phyloP scores from a whole-genome alignment of 2,113 vertebrate species.

The Pelvicachromis taeniatus region DNA sequence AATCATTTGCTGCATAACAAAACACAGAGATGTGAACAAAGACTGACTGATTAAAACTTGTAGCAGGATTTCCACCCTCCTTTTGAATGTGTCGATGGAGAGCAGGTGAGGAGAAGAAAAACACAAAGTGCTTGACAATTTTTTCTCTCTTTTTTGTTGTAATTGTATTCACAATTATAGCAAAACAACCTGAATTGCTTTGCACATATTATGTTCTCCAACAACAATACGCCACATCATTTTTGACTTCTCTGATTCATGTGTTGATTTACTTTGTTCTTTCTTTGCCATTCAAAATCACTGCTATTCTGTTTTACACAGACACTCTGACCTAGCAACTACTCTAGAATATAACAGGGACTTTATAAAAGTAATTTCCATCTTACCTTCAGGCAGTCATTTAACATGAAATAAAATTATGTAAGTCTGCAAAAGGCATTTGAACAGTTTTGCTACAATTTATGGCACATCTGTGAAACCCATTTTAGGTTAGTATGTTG shows the following conservation, averaged over 20 bases:
- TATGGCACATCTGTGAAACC: neutral
- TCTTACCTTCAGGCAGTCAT: neutral
- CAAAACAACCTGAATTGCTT: slow-evolving; percentile 32
- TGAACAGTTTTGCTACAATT: neutral
- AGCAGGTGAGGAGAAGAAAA: slow-evolving; percentile 1
- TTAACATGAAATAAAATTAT: slow-evolving; percentile 17
- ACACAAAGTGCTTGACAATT: slow-evolving; percentile 19
- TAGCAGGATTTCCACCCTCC: slow-evolving; percentile 9
- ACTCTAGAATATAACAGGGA: slow-evolving; percentile 14
- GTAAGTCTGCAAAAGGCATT: neutral
- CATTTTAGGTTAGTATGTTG: no score
- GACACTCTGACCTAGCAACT: slow-evolving; percentile 4
- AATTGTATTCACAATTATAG: slow-evolving; percentile 39
- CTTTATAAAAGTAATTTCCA: slow-evolving; percentile 20
- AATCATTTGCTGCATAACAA: slow-evolving; percentile 10
- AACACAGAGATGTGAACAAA: slow-evolving; percentile 9
- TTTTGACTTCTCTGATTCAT: slow-evolving; percentile 13
- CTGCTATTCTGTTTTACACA: slow-evolving; percentile 6
- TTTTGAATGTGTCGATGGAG: slow-evolving; percentile 10
- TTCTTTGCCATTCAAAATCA: slow-evolving; percentile 19
- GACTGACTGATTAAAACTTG: slow-evolving; percentile 44
- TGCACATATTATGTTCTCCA: slow-evolving; percentile 23
- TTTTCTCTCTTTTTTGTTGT: slow-evolving; percentile 9
- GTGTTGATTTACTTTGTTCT: slow-evolving; percentile 39
- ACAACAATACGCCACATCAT: slow-evolving; percentile 10